Evolutionary conservation across 1,140 invertebrate genomes (phyloP), one percentile per base, ranked within the genome.

Genomic region (Eulimnadia texana): DNA sequence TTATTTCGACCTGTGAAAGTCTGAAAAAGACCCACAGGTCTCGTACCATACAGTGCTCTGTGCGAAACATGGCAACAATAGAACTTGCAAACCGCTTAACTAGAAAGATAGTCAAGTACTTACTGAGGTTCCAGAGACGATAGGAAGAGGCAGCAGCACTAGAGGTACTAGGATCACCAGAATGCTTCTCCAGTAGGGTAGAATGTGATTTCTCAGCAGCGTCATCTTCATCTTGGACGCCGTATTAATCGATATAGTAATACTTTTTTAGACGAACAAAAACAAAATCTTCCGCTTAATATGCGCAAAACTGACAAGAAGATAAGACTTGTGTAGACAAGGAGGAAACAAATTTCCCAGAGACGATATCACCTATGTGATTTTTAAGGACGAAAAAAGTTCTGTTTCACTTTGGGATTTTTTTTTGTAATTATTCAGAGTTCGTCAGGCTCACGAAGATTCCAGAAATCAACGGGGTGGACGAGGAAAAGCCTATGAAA

Each of bases 141-240:
- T 58, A 9, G 55, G 55, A 58, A 58, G 28, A 2, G 55, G 55
- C 27, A 42, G 27, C 55, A 58, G 29, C 16, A 42, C 24, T 33
- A 58, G 9, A 10, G 55, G 55, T 10, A 58, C 29, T 13, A 25
- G 20, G n/a, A 58, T 22, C 1, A 58, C 25, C 19, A 58, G 23
- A 33, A 58, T 58, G 55, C 55, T 29, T 42, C 55, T 13, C 55
- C 55, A 58, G 25, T 58, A 58, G 19, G 55, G 55, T 6, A 58
- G n/a, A 1, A 58, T 1, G 16, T 58, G 23, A 20, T 58, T 58
- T 20, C 28, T 13, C 28, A n/a, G 16, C 20, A 33, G 19, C 24
- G 9, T 58, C 42, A 58, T 22, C 28, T 22, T 27, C 55, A 58
- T 58, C 11, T 33, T 58, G 28, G 10, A 16, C 25, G 11, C 16